Base-by-base conservation (phyloP, 2,888 invertebrate species). In the Rhingia rostrata region DNA sequence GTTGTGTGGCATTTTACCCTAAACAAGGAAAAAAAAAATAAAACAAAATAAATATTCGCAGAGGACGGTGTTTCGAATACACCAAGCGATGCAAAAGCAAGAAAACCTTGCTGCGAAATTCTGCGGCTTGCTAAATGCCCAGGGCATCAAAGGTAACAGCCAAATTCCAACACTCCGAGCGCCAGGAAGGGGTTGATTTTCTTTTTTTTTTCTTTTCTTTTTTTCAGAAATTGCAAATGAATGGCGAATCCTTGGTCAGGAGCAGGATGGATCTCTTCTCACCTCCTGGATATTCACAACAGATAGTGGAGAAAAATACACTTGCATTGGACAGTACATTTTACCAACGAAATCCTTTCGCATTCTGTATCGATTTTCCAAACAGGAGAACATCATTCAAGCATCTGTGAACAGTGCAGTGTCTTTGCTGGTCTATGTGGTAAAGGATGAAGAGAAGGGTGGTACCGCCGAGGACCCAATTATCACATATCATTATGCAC, bases 241-340 rank as follows among this genome's bases (percentile, higher is more conserved):
- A 92, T 96, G 96, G 96, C 94, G 96, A 75, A 92, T 96, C 70
- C 91, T 97, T 86, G 96, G 96, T 0, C 96, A 96, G 90, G 96
- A 97, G 89, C 95, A 95, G 90, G 95, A 96, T 90, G 95, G 95
- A 3, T 94, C 94, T 0, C 92, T 96, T 88, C 90, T 96, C 35
- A 92, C 96, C 39, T 94, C 95, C 33, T 96, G 96, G 96, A 91
- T 92, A 81, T 90, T 91, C 54, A 88, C 87, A n/a, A 88, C 87
- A 33, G 90, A 90, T 47, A 86, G 87, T 6, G 12, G 86, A 3
- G 91, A 92, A 78, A 87, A 88, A 0, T 88, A 89, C 81, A 91
- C 91, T 2, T 91, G 91, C 77, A 93, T 95, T 82, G 95, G 95
- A 0, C 91, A 94, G 49, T 95, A 94, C 88, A 92, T 93, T 78